Evolutionary conservation across 2,888 invertebrate species (phyloP).

Genomic region (Heliconius cydno): DNA sequence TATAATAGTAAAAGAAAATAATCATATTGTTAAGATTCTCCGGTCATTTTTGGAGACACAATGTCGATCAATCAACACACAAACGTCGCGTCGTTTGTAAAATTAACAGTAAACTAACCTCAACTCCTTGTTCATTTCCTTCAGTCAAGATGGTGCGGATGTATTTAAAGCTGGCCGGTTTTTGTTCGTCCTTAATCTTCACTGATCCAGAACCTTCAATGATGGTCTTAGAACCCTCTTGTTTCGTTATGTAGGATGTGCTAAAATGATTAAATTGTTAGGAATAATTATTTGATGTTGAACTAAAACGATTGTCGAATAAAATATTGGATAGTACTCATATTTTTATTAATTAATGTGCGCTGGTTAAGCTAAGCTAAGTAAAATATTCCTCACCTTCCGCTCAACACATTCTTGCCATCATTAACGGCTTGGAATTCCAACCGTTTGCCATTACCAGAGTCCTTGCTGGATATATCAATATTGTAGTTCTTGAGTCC

Average conservation of each 20-base stretch:
- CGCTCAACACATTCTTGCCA: constrained; percentile 86
- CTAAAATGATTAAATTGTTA: constrained; percentile 58
- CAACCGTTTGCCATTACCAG: constrained; percentile 84
- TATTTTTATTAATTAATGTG: too few species aligned
- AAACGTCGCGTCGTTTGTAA: neutral
- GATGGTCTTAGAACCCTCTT: constrained; percentile 87
- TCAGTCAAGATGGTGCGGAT: constrained; percentile 85
- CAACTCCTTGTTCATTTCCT: constrained; percentile 87
- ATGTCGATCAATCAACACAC: too few species aligned
- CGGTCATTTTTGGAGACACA: too few species aligned
- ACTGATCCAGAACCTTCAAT: constrained; percentile 90
- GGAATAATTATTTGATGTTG: neutral
- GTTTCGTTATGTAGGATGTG: constrained; percentile 87
- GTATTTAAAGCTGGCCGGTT: constrained; percentile 89
- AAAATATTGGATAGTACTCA: too few species aligned
- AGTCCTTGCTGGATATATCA: constrained; percentile 85
- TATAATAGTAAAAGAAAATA: too few species aligned
- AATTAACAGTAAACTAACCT: constrained; percentile 60
- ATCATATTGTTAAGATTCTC: too few species aligned
- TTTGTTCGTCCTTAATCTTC: constrained; percentile 86
- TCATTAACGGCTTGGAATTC: constrained; percentile 85
- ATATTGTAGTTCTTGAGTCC: constrained; percentile 86
- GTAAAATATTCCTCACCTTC: constrained; percentile 77
- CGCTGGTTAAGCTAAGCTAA: too few species aligned
- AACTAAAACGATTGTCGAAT: too few species aligned